Percentiles rank a stretch among this genome's conserved stretches.
These are phyloP conservation scores for Drosophila melanogaster DNA, from an alignment of 1,140 invertebrate species.

Conservation along the genomic window Release_6_plus_ISO1_MT NT_033777.3:10661001-10661500, in stretches of 20 bases:
- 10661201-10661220: conserved; percentile 16
- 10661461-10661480: conserved; percentile 84
- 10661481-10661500: conserved; percentile 82
- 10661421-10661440: conserved; percentile 37
- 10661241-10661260: not conserved
- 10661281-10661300: not conserved
- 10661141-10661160: conserved; percentile 75
- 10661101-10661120: conserved; percentile 56
- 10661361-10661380: too few relatives aligned
- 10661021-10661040: conserved; percentile 6
- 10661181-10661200: conserved; percentile 34
- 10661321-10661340: not conserved
- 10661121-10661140: conserved; percentile 39
- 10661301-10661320: too few relatives aligned
- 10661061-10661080: conserved; percentile 72
- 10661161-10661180: conserved; percentile 79
- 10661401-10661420: conserved; percentile 4
- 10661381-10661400: not conserved
- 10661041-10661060: conserved; percentile 58
- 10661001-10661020: not conserved
- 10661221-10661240: not conserved
- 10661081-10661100: conserved; percentile 80
- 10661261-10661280: not conserved
- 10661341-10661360: too few relatives aligned
- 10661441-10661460: conserved; percentile 83